phyloP scores from a whole-genome alignment of 2,888 invertebrate species.

The Encarsia formosa region DNA sequence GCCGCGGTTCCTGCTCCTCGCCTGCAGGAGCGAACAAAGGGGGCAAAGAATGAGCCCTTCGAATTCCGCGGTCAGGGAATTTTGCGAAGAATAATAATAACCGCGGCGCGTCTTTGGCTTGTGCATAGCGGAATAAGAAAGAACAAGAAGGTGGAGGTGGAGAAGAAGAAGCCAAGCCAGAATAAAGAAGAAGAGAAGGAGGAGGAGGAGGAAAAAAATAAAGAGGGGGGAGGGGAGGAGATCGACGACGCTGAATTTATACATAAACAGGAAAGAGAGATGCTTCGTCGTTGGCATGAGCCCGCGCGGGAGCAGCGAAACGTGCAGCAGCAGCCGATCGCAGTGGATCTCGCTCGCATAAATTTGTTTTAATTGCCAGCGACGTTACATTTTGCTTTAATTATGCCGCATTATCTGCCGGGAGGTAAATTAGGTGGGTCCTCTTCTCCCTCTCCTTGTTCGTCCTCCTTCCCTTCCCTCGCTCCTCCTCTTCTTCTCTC shows the following conservation, averaged over 20 bases:
- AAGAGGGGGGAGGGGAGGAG: too few relatives aligned
- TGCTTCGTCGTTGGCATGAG: conserved; percentile 2
- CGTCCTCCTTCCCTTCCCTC: not conserved
- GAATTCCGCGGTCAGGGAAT: conserved; percentile 25
- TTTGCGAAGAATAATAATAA: conserved; percentile 18
- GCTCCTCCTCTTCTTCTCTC: conserved; percentile 29
- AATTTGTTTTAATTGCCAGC: conserved; percentile 53
- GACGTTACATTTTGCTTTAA: conserved; percentile 54
- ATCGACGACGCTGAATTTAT: too few relatives aligned
- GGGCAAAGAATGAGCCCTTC: too few relatives aligned
- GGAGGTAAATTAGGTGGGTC: conserved; percentile 53
- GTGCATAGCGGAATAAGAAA: conserved; percentile 13
- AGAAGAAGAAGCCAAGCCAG: too few relatives aligned
- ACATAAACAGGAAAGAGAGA: not conserved
- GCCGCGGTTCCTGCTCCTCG: not conserved
- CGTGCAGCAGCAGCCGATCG: conserved; percentile 41
- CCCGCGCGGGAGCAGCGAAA: not conserved
- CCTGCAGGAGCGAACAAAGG: conserved; percentile 22
- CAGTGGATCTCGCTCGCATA: conserved; percentile 53
- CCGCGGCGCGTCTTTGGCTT: conserved; percentile 12
- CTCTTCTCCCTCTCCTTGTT: conserved; percentile 27
- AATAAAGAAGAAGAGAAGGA: too few relatives aligned
- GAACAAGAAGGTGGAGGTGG: too few relatives aligned
- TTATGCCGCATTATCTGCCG: conserved; percentile 54
- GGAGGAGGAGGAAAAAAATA: too few relatives aligned